A percentile compares a stretch with the other conserved stretches of the same genome.
phyloP scores from a whole-genome alignment of 2,113 vertebrate species.

The Peromyscus californicus region DNA sequence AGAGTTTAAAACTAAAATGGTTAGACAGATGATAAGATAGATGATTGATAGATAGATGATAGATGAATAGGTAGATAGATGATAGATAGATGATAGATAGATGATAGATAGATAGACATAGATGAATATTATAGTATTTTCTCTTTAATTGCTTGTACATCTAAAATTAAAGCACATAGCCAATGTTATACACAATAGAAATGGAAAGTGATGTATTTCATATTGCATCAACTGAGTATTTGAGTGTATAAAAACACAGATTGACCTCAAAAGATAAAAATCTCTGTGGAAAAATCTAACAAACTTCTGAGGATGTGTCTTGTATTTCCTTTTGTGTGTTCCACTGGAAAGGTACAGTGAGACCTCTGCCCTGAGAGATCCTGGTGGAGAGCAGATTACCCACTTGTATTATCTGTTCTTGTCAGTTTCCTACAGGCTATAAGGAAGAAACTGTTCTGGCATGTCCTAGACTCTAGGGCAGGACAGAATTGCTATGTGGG shows the following conservation, averaged over 20 bases:
- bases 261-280: accelerated
- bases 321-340: neutral
- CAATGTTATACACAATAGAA: neutral
- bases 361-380: accelerated
- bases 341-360: no score
- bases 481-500: neutral
- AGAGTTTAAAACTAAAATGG: neutral
- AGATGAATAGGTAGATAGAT: neutral
- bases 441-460: neutral
- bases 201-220: neutral
- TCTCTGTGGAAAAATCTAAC: accelerated
- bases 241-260: neutral
- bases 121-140: neutral
- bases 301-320: neutral
- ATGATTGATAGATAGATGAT: neutral
- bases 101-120: neutral
- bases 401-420: neutral
- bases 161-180: neutral
- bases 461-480: neutral
- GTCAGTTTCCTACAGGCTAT: neutral
- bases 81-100: neutral
- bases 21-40: neutral
- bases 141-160: neutral
- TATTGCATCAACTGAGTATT: neutral
- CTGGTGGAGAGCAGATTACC: neutral